These are phyloP conservation scores for Gisinianus flammeolus DNA, from an alignment of 2,888 invertebrate genomes.

Conservation along the genomic window DNA sequence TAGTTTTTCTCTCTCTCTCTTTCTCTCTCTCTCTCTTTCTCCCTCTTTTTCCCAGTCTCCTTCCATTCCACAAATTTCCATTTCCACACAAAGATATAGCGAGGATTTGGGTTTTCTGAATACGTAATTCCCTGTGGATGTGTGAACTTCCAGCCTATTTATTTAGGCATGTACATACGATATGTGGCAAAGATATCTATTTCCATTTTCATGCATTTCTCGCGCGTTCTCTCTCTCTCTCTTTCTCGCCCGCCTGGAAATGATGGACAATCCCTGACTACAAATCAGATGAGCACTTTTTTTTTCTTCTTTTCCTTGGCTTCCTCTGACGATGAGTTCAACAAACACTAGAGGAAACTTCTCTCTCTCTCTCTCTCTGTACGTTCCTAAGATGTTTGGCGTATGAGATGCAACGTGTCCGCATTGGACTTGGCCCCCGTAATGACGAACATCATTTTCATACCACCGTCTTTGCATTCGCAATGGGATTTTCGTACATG, in stretches of 20 bases:
- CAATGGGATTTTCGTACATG: background rate
- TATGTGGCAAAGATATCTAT: slow-evolving; percentile 19
- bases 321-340: background rate
- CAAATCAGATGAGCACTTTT: slow-evolving; percentile 32
- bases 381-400: background rate
- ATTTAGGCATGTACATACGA: background rate
- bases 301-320: slow-evolving; percentile 18
- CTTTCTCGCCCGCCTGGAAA: slow-evolving; percentile 33
- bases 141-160: background rate
- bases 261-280: slow-evolving; percentile 39
- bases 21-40: background rate
- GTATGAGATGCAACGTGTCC: background rate
- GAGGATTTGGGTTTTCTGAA: background rate
- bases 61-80: background rate
- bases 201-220: slow-evolving; percentile 35
- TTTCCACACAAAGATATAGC: background rate
- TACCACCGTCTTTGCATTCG: slow-evolving; percentile 34
- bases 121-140: background rate
- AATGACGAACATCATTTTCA: slow-evolving; percentile 39
- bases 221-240: background rate
- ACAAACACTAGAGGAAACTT: background rate
- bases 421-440: background rate
- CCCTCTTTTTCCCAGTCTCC: background rate
- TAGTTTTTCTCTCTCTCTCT: slow-evolving; percentile 6
- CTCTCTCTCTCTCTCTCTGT: no score